phyloP scores from a whole-genome alignment of 2,113 vertebrate genomes.

The Festucalex cinctus region DNA sequence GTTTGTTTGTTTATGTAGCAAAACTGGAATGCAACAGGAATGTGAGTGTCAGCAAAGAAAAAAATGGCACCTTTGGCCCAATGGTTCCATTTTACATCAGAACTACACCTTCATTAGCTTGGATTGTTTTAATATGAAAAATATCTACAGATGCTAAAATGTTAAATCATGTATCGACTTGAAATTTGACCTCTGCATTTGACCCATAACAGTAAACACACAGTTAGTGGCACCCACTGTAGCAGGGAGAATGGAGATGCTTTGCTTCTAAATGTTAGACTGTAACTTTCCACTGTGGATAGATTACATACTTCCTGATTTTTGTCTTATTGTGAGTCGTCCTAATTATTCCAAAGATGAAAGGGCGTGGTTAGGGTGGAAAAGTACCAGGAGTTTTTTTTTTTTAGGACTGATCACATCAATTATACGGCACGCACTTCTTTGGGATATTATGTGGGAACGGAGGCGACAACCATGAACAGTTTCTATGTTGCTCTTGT shows the following conservation, averaged over 20 bases:
- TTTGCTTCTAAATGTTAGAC: too few species aligned
- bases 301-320: background rate
- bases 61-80: background rate
- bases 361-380: background rate
- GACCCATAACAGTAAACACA: too few species aligned
- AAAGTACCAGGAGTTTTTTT: background rate
- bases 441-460: constrained; percentile 10
- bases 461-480: background rate
- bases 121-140: background rate
- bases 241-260: too few species aligned
- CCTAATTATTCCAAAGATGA: background rate
- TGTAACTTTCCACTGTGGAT: too few species aligned
- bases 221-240: too few species aligned
- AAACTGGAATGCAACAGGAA: constrained; percentile 12
- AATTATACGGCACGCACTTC: background rate
- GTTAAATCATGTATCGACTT: too few species aligned
- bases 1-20: constrained; percentile 6
- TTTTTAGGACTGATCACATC: background rate
- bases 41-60: constrained; percentile 3
- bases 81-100: background rate
- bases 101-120: background rate
- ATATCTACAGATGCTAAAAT: too few species aligned
- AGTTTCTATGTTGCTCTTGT: constrained; percentile 12
- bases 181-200: too few species aligned
- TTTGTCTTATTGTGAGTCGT: background rate